phyloP scores from a whole-genome alignment of 2,888 invertebrate genomes.

The Stenoptilia bipunctidactyla region DNA sequence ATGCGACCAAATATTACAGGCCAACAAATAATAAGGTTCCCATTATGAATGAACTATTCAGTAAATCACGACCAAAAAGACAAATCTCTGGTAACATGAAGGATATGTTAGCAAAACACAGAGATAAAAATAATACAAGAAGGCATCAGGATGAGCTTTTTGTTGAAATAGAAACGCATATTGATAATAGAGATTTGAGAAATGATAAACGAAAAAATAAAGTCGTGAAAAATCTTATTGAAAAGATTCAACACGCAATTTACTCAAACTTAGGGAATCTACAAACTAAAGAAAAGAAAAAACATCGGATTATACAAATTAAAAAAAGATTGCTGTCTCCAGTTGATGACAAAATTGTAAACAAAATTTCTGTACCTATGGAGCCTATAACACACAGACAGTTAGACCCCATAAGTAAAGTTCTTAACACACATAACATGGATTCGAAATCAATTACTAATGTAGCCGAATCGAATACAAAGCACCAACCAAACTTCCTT shows the following conservation, averaged over 20 bases:
- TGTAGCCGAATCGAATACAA: slow-evolving; percentile 28
- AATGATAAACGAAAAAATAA: slow-evolving; percentile 45
- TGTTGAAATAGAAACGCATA: slow-evolving; percentile 60
- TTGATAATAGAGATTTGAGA: slow-evolving; percentile 44
- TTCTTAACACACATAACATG: slow-evolving; percentile 10
- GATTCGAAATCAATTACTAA: slow-evolving; percentile 19
- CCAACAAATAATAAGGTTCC: not conserved
- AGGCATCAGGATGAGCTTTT: slow-evolving; percentile 39
- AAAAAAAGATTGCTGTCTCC: slow-evolving; percentile 43
- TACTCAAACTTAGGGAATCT: slow-evolving; percentile 25
- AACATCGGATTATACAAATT: slow-evolving; percentile 23
- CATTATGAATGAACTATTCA: not conserved
- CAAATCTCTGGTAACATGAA: not conserved
- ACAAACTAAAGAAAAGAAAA: slow-evolving; percentile 14
- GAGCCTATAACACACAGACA: slow-evolving; percentile 26
- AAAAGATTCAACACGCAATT: slow-evolving; percentile 52
- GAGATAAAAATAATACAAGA: not conserved
- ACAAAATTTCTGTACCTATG: not conserved
- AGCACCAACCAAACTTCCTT: slow-evolving; percentile 30
- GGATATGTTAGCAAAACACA: not conserved
- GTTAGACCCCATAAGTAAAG: slow-evolving; percentile 36
- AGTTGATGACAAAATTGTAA: slow-evolving; percentile 17
- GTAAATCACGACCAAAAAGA: not conserved
- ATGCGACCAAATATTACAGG: not conserved
- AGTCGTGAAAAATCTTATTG: slow-evolving; percentile 36